phyloP scores from a whole-genome alignment of 2,797 vertebrate genomes.

The Acanthornis magna region DNA sequence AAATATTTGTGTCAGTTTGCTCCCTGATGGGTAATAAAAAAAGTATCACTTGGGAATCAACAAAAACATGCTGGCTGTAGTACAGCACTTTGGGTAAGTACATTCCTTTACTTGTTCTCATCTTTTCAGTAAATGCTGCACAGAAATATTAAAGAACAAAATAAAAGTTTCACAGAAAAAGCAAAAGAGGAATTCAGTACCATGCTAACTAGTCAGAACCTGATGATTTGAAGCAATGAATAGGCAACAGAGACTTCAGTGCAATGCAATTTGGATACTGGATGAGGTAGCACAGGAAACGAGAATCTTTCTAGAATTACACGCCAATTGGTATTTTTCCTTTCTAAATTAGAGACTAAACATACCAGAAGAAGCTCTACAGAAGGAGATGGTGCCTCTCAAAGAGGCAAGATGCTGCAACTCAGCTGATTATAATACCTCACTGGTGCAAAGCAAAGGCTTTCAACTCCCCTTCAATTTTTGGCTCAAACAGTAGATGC shows the following conservation, averaged over 20 bases:
- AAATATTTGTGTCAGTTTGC: neutral
- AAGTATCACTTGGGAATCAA: neutral
- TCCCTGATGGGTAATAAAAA: neutral
- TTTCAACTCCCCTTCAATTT: constrained; percentile 13
- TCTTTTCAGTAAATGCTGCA: neutral
- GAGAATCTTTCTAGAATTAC: constrained; percentile 14
- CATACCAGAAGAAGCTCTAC: neutral
- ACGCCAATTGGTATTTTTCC: constrained; percentile 5
- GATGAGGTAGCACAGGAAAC: neutral
- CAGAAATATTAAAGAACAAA: neutral
- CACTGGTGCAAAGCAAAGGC: neutral
- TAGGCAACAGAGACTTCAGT: neutral
- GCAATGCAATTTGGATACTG: neutral
- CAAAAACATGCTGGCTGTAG: neutral
- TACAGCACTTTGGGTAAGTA: neutral
- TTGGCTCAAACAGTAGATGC: neutral
- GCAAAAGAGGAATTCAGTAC: neutral
- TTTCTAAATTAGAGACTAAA: constrained; percentile 38
- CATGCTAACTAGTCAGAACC: neutral
- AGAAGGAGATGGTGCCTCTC: constrained; percentile 19
- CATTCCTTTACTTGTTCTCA: neutral
- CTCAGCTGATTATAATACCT: constrained; percentile 19
- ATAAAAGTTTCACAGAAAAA: neutral
- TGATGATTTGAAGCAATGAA: neutral
- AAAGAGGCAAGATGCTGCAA: constrained; percentile 5